phyloP scores from a whole-genome alignment of 2,113 vertebrate species.

The Todiramphus chloris region DNA sequence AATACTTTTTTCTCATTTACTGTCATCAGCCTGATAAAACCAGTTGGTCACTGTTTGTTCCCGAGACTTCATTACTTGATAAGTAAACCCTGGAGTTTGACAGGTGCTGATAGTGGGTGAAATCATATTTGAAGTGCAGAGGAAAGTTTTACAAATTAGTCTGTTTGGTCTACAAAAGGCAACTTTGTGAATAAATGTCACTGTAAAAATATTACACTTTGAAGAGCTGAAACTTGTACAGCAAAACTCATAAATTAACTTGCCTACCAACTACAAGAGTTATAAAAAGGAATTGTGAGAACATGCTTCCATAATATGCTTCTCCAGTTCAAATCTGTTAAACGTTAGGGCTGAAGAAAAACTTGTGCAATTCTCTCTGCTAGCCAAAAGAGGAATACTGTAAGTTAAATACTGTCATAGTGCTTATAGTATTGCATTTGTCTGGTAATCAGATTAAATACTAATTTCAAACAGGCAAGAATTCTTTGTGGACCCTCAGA shows the following conservation, averaged over 20 bases:
- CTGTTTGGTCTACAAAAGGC: neutral
- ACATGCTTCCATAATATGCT: neutral
- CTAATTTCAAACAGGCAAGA: neutral
- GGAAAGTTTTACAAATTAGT: neutral
- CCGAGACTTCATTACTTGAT: neutral
- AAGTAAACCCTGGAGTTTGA: accelerated
- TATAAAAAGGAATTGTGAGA: neutral
- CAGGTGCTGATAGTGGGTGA: neutral
- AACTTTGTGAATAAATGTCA: neutral
- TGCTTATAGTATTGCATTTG: neutral
- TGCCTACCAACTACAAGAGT: neutral
- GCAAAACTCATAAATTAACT: neutral
- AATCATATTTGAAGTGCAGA: neutral
- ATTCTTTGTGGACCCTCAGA: neutral
- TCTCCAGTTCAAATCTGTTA: neutral
- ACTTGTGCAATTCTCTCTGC: neutral
- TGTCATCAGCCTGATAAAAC: neutral
- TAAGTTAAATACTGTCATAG: neutral
- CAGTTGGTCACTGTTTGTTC: neutral
- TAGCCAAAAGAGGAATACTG: neutral
- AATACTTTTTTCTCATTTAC: neutral
- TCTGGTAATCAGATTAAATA: neutral
- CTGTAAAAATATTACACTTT: neutral
- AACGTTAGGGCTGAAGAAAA: neutral
- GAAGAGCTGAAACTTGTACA: neutral